phyloP scores from a whole-genome alignment of 2,113 vertebrate species.

The Stictonetta naevosa region DNA sequence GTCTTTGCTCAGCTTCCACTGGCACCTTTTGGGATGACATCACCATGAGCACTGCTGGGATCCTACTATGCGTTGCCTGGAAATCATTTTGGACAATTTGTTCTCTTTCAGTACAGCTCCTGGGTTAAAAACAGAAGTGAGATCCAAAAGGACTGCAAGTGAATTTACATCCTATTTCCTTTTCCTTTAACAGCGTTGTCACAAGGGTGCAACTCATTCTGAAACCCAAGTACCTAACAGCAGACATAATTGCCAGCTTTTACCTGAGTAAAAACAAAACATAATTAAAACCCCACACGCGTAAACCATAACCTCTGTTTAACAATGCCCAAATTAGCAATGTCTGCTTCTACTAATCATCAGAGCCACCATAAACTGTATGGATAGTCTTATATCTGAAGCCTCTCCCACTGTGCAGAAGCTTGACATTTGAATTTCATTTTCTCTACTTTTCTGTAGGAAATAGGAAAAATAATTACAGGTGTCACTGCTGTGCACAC shows the following conservation, averaged over 20 bases:
- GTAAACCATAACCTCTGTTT: not conserved
- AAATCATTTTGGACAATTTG: not conserved
- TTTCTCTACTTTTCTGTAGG: not conserved
- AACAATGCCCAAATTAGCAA: not conserved
- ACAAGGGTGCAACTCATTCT: not conserved
- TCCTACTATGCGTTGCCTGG: not conserved
- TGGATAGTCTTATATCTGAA: not conserved
- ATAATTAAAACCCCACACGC: not conserved
- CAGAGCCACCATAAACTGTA: not conserved
- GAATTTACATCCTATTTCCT: not conserved
- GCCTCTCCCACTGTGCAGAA: not conserved
- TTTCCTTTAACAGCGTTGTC: not conserved
- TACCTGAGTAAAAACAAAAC: not conserved
- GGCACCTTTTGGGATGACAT: not conserved
- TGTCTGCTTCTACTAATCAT: not conserved
- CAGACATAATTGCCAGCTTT: not conserved
- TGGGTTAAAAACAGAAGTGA: not conserved
- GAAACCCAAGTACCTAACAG: not conserved
- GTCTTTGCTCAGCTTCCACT: not conserved
- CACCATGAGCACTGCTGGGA: not conserved
- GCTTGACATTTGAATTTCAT: not conserved
- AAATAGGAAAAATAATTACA: constrained; percentile 27
- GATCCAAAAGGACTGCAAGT: not conserved
- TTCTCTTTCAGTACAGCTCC: not conserved
- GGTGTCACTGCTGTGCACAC: not conserved